phyloP scores from a whole-genome alignment of 2,888 invertebrate species.

The Drosophila cyrtoloma region DNA sequence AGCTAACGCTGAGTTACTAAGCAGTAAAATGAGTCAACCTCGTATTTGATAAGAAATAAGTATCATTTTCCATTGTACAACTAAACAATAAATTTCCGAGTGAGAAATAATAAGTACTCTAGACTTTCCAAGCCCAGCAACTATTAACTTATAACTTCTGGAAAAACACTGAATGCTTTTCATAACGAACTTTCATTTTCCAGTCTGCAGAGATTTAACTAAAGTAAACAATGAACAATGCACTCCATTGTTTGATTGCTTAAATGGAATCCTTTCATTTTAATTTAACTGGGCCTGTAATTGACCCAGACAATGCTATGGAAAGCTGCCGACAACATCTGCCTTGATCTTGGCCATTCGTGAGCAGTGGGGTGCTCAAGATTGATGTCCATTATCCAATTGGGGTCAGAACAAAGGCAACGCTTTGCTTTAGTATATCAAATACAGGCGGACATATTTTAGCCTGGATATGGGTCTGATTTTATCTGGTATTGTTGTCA shows the following conservation, averaged over 20 bases:
- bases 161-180: slow-evolving; percentile 7
- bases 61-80: neutral
- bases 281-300: slow-evolving; percentile 43
- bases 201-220: slow-evolving; percentile 40
- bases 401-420: slow-evolving; percentile 27
- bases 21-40: neutral
- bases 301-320: slow-evolving; percentile 31
- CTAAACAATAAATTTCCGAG: neutral
- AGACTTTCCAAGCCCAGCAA: neutral
- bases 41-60: neutral
- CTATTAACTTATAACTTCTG: neutral
- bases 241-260: slow-evolving; percentile 59
- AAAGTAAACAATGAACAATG: slow-evolving; percentile 57
- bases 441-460: neutral
- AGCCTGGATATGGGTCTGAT: slow-evolving; percentile 14
- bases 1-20: neutral
- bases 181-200: slow-evolving; percentile 16
- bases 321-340: slow-evolving; percentile 14
- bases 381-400: slow-evolving; percentile 24
- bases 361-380: slow-evolving; percentile 30
- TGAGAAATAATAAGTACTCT: neutral
- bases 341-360: slow-evolving; percentile 65
- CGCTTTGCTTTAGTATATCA: neutral
- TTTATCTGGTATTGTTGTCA: slow-evolving; percentile 37
- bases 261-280: slow-evolving; percentile 62